Evolutionary conservation across 2,888 invertebrate genomes (phyloP).

Genomic region (Lithophane semibrunnea): DNA sequence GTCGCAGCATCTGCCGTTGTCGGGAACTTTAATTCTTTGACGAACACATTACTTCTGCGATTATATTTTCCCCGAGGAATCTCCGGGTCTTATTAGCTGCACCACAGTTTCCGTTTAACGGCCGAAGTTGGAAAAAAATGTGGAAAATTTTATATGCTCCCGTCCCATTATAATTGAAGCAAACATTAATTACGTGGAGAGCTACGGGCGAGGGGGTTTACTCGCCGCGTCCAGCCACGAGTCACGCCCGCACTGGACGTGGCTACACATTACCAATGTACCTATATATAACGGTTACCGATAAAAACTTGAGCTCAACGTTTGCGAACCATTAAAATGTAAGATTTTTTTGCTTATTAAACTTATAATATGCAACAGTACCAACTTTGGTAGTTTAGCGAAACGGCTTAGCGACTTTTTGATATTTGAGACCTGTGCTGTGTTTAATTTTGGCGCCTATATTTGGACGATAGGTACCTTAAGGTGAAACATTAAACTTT

Average conservation of each 20-base stretch:
- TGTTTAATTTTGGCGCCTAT: constrained; percentile 30
- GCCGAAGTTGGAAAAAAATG: constrained; percentile 70
- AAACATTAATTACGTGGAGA: constrained; percentile 82
- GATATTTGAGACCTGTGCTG: constrained; percentile 44
- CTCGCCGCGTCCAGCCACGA: constrained; percentile 53
- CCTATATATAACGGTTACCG: constrained; percentile 37
- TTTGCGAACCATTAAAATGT: constrained; percentile 46
- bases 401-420: constrained; percentile 44
- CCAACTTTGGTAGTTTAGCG: constrained; percentile 53
- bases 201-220: constrained; percentile 67
- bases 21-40: constrained; percentile 58
- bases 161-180: constrained; percentile 79
- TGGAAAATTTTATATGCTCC: constrained; percentile 70
- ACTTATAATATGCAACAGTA: constrained; percentile 25
- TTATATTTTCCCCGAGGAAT: constrained; percentile 57
- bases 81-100: constrained; percentile 58
- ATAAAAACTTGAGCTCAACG: constrained; percentile 54
- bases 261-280: constrained; percentile 26
- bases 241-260: constrained; percentile 48
- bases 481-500: constrained; percentile 42
- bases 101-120: constrained; percentile 67
- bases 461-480: constrained; percentile 44
- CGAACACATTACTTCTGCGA: constrained; percentile 51
- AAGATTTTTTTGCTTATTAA: constrained; percentile 50
- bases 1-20: constrained; percentile 62